These are phyloP conservation scores for Temnopleurus reevesii DNA, from an alignment of 53 echinoderm and acorn worm genomes.

Conservation along the genomic window DNA sequence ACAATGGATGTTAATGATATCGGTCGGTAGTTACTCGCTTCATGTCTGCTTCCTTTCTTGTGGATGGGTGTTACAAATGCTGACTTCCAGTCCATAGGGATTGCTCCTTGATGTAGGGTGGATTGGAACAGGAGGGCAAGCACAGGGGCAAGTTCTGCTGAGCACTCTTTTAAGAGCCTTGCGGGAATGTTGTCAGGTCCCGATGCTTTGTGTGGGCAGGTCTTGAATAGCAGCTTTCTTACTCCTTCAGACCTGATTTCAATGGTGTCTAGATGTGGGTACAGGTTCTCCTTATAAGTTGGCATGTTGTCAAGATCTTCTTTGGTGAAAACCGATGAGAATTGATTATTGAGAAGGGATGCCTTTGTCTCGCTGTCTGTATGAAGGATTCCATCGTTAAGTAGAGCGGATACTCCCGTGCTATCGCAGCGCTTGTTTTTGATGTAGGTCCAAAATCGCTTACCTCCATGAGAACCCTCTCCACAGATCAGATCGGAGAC, in stretches of 20 bases:
- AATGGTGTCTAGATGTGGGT: no score
- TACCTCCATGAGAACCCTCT: neutral
- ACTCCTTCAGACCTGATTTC: no score
- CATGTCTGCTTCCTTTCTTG: conserved; percentile 16
- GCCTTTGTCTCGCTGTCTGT: no score
- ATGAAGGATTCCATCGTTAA: neutral
- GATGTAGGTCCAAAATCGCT: neutral
- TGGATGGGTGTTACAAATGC: neutral
- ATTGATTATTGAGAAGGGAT: no score
- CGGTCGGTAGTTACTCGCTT: neutral
- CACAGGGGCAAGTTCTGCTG: neutral
- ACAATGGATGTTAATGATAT: neutral
- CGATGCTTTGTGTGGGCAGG: no score
- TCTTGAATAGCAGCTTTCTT: neutral
- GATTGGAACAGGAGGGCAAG: neutral
- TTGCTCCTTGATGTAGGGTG: neutral
- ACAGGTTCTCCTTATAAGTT: no score
- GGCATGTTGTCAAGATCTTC: no score
- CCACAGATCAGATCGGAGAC: neutral
- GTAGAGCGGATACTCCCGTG: neutral
- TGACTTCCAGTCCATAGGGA: neutral
- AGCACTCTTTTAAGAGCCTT: neutral
- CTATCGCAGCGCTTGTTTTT: neutral
- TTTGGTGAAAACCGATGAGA: no score
- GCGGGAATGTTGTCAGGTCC: neutral